phyloP scores from a whole-genome alignment of 2,888 invertebrate species.

The Ophion slaviceki region DNA sequence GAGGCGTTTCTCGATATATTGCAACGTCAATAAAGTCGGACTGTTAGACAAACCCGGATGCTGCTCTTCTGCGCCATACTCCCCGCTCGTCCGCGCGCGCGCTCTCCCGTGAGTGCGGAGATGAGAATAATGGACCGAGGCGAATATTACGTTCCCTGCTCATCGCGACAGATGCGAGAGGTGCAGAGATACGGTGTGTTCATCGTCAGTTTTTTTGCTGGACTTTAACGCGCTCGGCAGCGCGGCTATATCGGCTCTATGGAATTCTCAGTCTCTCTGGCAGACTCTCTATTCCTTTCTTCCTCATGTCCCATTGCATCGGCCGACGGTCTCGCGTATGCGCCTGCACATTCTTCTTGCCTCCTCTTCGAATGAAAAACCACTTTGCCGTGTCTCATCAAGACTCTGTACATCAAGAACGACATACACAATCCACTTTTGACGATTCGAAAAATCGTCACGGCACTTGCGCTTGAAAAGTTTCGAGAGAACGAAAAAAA shows the following conservation, averaged over 20 bases:
- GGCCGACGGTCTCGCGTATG: neutral
- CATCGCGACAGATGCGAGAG: conserved; percentile 43
- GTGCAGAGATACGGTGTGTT: conserved; percentile 26
- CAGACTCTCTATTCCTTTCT: neutral
- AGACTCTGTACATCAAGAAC: neutral
- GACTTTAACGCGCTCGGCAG: conserved; percentile 35
- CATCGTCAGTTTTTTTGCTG: conserved; percentile 39
- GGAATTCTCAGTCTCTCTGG: conserved; percentile 15
- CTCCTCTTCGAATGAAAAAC: conserved; percentile 11
- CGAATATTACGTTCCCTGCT: conserved; percentile 29
- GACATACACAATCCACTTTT: neutral
- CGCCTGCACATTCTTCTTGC: conserved; percentile 1
- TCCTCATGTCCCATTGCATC: neutral
- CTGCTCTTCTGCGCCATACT: neutral
- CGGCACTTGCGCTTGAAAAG: neutral
- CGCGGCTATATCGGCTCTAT: conserved; percentile 9
- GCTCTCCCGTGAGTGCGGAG: neutral
- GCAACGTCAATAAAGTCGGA: conserved; percentile 42
- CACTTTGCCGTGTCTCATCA: neutral
- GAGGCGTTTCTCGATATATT: conserved; percentile 25
- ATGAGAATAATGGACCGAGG: conserved; percentile 41
- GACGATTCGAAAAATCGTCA: conserved; percentile 6
- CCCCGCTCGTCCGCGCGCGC: conserved; percentile 3
- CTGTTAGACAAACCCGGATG: conserved; percentile 40
- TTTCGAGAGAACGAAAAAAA: neutral